These are phyloP conservation scores for Callipepla californica DNA, from an alignment of 2,113 vertebrate species.

Conservation along the genomic window DNA sequence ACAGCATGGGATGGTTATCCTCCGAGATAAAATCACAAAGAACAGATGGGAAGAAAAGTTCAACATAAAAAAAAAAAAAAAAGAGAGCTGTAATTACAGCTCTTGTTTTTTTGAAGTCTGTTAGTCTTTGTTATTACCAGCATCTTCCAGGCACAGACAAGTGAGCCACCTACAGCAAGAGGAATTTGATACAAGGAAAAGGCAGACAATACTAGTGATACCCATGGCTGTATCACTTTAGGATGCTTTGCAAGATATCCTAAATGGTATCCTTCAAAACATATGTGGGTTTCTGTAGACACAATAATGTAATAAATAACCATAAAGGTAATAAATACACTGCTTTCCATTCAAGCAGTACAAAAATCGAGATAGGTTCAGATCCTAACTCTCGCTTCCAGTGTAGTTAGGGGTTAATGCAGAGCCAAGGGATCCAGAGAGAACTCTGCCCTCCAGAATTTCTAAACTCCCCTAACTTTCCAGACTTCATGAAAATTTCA, in stretches of 20 bases:
- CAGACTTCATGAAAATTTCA: conserved; percentile 26
- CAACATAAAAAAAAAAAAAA: neutral
- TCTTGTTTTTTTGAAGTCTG: neutral
- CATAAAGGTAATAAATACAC: neutral
- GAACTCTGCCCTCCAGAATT: neutral
- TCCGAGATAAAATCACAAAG: neutral
- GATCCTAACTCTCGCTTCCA: neutral
- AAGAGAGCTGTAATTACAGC: too few relatives aligned
- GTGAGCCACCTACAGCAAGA: neutral
- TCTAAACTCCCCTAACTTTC: neutral
- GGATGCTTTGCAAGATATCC: neutral
- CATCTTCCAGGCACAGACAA: neutral
- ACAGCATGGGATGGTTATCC: neutral
- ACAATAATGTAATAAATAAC: neutral
- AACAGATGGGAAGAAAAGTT: neutral
- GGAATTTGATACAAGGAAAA: neutral
- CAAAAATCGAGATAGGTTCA: neutral
- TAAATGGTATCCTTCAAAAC: neutral
- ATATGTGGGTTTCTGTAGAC: neutral
- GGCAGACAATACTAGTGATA: neutral
- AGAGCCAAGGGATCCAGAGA: neutral
- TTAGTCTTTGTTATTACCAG: neutral
- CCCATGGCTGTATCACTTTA: neutral
- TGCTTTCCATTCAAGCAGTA: neutral
- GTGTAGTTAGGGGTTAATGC: neutral